A percentile compares a stretch with the other conserved stretches of the same genome.
These are phyloP conservation scores for Ruditapes philippinarum DNA, from an alignment of 1,140 invertebrate genomes.

Conservation along the genomic window DNA sequence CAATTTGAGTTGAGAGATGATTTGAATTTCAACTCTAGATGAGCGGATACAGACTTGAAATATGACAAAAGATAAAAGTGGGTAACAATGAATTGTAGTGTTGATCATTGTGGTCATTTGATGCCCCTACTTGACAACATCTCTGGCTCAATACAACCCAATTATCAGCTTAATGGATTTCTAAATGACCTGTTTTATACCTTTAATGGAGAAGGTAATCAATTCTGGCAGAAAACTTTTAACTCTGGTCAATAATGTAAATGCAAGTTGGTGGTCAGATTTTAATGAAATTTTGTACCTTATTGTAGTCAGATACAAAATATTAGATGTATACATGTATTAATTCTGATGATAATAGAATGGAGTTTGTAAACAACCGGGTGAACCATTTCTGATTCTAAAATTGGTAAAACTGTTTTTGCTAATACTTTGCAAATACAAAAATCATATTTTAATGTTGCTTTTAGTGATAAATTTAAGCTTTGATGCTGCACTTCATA, in stretches of 20 bases:
- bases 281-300: too few relatives aligned
- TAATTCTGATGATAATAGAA: too few relatives aligned
- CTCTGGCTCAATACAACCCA: background rate
- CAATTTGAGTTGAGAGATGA: background rate
- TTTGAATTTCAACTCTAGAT: slow-evolving; percentile 19
- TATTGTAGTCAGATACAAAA: too few relatives aligned
- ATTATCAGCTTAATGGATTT: slow-evolving; percentile 28
- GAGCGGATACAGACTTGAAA: background rate
- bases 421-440: too few relatives aligned
- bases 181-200: slow-evolving; percentile 9
- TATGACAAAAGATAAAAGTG: slow-evolving; percentile 20
- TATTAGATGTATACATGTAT: too few relatives aligned
- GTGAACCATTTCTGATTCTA: too few relatives aligned
- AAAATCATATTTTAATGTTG: too few relatives aligned
- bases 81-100: background rate
- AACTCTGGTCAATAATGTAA: background rate
- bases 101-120: background rate
- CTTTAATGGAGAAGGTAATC: background rate
- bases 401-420: too few relatives aligned
- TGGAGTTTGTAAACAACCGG: too few relatives aligned
- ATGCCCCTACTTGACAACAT: background rate
- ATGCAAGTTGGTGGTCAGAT: background rate
- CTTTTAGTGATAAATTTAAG: too few relatives aligned
- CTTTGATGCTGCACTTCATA: too few relatives aligned
- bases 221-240: slow-evolving; percentile 5